These are phyloP conservation scores for Halocynthia roretzi DNA, from an alignment of 23 tunicate species.

Conservation along the genomic window DNA sequence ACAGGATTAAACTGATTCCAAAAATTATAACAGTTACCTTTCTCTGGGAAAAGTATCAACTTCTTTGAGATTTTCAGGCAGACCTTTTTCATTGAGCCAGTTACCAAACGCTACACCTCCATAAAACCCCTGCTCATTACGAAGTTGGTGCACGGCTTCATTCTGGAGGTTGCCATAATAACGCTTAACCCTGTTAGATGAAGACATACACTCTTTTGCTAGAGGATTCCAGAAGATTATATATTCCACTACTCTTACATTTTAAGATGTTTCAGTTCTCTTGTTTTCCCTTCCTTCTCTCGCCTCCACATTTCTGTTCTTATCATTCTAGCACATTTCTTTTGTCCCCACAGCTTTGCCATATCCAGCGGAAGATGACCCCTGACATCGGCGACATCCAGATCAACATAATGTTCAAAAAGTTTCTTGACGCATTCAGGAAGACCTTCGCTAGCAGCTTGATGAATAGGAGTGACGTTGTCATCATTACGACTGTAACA, in stretches of 20 bases:
- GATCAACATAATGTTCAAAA: slow-evolving; percentile 27
- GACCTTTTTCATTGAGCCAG: slow-evolving; percentile 71
- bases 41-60: background rate
- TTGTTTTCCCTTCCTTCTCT: slow-evolving; percentile 12
- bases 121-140: slow-evolving; percentile 70
- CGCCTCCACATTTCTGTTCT: slow-evolving; percentile 53
- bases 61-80: slow-evolving; percentile 13
- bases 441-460: slow-evolving; percentile 77
- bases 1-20: background rate
- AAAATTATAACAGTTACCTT: background rate
- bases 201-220: slow-evolving; percentile 1
- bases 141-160: slow-evolving; percentile 59
- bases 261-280: slow-evolving; percentile 26
- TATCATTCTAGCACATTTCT: slow-evolving; percentile 58
- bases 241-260: background rate
- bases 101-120: slow-evolving; percentile 51
- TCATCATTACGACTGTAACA: slow-evolving; percentile 30
- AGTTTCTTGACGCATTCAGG: slow-evolving; percentile 34
- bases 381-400: slow-evolving; percentile 27
- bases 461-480: slow-evolving; percentile 31
- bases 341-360: slow-evolving; percentile 67
- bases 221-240: background rate
- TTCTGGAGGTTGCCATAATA: slow-evolving; percentile 32
- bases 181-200: background rate
- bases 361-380: slow-evolving; percentile 47